Evolutionary conservation across 2,888 invertebrate species (phyloP).

Genomic region (Clistopyga incitator): DNA sequence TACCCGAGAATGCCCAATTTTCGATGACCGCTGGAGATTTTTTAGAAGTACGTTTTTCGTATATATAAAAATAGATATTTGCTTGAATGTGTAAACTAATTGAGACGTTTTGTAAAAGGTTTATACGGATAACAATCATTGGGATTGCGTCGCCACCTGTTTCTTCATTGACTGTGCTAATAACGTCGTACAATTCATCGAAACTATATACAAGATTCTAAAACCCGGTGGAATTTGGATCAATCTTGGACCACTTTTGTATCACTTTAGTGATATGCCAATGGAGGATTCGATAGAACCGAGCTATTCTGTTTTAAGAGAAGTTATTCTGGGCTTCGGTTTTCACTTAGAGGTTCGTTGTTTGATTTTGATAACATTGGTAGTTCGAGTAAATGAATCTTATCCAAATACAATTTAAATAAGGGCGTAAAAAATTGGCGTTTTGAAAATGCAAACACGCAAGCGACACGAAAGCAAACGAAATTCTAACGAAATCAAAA

Average conservation of each 20-base stretch:
- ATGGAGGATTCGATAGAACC: constrained; percentile 97
- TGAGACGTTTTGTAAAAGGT: constrained; percentile 94
- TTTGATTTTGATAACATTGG: neutral
- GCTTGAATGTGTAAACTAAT: neutral
- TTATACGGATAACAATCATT: constrained; percentile 89
- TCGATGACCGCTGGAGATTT: constrained; percentile 99
- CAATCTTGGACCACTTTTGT: constrained; percentile 96
- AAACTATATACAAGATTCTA: constrained; percentile 95
- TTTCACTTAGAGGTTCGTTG: constrained; percentile 90
- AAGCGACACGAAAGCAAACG: too few relatives aligned
- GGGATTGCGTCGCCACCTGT: constrained; percentile 97
- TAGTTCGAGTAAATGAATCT: neutral
- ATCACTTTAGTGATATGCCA: constrained; percentile 94
- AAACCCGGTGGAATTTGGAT: constrained; percentile 96
- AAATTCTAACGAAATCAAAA: too few relatives aligned
- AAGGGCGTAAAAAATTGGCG: neutral
- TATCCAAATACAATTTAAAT: neutral
- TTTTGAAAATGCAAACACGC: too few relatives aligned
- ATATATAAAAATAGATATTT: neutral
- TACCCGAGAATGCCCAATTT: constrained; percentile 89
- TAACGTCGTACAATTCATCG: constrained; percentile 97
- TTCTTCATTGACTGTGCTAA: constrained; percentile 99
- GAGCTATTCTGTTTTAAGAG: constrained; percentile 92
- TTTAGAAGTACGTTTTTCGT: constrained; percentile 89
- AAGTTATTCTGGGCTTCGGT: constrained; percentile 92